These are phyloP conservation scores for Trachelipus rathkii DNA, from an alignment of 1,140 invertebrate species.

Conservation along the genomic window DNA sequence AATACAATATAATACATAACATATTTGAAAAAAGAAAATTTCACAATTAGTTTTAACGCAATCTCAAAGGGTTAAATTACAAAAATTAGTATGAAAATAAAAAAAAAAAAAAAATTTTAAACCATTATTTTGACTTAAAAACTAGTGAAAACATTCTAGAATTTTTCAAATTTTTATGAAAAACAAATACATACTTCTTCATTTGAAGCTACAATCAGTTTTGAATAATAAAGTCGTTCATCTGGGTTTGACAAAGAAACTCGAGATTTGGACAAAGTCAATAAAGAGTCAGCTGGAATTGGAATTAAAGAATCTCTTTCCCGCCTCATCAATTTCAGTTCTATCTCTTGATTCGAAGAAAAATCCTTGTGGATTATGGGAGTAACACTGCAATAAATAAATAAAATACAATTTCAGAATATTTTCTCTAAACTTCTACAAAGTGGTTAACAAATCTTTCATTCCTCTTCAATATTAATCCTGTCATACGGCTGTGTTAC, in stretches of 20 bases:
- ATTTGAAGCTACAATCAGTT: conserved; percentile 68
- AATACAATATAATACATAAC: too few relatives aligned
- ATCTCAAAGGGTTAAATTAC: too few relatives aligned
- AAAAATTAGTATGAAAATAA: too few relatives aligned
- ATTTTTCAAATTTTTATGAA: conserved; percentile 46
- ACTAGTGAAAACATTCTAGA: conserved; percentile 4
- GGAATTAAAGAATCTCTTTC: conserved; percentile 71
- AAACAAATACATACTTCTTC: conserved; percentile 54
- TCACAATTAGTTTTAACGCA: too few relatives aligned
- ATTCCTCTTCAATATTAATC: too few relatives aligned
- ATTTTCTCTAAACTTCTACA: too few relatives aligned
- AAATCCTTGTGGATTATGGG: conserved; percentile 58
- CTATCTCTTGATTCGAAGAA: conserved; percentile 67
- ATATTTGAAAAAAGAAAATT: too few relatives aligned
- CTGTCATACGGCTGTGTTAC: too few relatives aligned
- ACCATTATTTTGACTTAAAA: too few relatives aligned
- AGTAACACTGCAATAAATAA: conserved; percentile 54
- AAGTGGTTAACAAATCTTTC: too few relatives aligned
- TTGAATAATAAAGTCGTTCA: conserved; percentile 59
- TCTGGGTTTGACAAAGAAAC: conserved; percentile 51
- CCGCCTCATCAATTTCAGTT: conserved; percentile 80
- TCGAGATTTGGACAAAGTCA: conserved; percentile 47
- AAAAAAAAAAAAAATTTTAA: too few relatives aligned
- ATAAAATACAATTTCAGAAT: too few relatives aligned
- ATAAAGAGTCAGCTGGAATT: conserved; percentile 57